These are phyloP conservation scores for Entomyzon cyanotis DNA, from an alignment of 2,113 vertebrate genomes.

Conservation along the genomic window DNA sequence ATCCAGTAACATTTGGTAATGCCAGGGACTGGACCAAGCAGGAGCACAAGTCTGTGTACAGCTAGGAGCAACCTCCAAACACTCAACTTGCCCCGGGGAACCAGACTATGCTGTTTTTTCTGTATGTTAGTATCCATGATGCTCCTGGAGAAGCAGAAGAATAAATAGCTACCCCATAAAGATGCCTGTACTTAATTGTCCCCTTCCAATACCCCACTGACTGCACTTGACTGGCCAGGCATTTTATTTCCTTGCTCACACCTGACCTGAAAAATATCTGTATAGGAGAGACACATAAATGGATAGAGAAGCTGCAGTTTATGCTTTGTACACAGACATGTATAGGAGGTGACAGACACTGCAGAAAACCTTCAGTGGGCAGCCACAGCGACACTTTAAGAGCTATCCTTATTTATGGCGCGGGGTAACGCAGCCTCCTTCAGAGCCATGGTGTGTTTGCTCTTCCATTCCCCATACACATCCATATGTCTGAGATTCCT, in stretches of 20 bases:
- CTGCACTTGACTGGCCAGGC: background rate
- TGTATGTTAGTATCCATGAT: background rate
- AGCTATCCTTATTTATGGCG: background rate
- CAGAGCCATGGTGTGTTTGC: fast-evolving
- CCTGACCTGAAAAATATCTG: background rate
- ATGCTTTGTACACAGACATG: background rate
- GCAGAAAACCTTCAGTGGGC: background rate
- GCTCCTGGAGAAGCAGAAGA: background rate
- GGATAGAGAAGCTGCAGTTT: background rate
- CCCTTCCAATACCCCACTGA: background rate
- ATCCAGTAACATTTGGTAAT: background rate
- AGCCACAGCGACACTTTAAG: background rate
- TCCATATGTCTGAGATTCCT: background rate
- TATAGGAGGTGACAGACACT: background rate
- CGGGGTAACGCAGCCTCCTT: background rate
- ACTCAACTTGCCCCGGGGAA: background rate
- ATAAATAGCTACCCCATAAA: slow-evolving; percentile 36
- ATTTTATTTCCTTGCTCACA: background rate
- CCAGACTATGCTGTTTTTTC: background rate
- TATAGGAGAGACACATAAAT: background rate
- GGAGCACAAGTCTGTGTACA: background rate
- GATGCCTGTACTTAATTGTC: background rate
- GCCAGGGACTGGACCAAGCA: background rate
- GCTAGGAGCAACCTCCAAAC: background rate
- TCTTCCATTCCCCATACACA: background rate